Evolutionary conservation across 35 echinoderm and acorn worm genomes (phyloP).

Genomic region (Chiridota heheva): DNA sequence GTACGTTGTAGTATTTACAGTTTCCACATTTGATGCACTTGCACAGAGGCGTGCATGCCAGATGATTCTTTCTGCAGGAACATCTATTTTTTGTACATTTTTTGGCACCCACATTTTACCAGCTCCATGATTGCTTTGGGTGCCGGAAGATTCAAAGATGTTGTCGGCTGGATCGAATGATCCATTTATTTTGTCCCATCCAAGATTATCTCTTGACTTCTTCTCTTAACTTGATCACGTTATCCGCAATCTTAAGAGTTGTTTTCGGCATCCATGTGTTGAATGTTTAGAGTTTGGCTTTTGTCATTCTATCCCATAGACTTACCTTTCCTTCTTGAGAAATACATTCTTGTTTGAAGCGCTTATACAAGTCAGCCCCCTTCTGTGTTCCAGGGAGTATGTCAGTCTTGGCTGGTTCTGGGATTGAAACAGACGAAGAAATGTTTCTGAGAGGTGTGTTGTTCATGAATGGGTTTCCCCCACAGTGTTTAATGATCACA

Average conservation of each 20-base stretch:
- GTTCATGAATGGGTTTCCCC: slow-evolving; percentile 26
- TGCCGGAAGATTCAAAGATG: too few species aligned
- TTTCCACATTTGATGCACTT: too few species aligned
- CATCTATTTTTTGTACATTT: too few species aligned
- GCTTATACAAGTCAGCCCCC: slow-evolving; percentile 9
- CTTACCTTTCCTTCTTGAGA: slow-evolving; percentile 10
- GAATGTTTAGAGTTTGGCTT: slow-evolving; percentile 18
- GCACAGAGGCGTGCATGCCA: too few species aligned
- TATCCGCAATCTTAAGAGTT: slow-evolving; percentile 1
- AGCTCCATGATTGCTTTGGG: too few species aligned
- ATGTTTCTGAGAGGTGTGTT: slow-evolving; percentile 30
- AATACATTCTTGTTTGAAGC: slow-evolving; percentile 9
- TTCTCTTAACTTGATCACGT: slow-evolving; percentile 26
- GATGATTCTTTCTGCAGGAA: too few species aligned
- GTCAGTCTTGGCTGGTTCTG: slow-evolving; percentile 35
- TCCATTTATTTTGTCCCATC: too few species aligned
- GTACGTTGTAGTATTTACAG: too few species aligned
- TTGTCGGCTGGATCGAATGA: too few species aligned
- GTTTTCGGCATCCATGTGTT: slow-evolving; percentile 20
- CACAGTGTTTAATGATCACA: slow-evolving; percentile 17
- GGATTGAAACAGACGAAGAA: slow-evolving; percentile 16
- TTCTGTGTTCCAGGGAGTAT: slow-evolving; percentile 20
- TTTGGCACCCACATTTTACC: too few species aligned
- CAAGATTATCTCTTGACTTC: too few species aligned
- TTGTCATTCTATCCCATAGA: slow-evolving; percentile 21